These are phyloP conservation scores for Zalophus californianus DNA, from an alignment of 2,797 vertebrate species.

Conservation along the genomic window DNA sequence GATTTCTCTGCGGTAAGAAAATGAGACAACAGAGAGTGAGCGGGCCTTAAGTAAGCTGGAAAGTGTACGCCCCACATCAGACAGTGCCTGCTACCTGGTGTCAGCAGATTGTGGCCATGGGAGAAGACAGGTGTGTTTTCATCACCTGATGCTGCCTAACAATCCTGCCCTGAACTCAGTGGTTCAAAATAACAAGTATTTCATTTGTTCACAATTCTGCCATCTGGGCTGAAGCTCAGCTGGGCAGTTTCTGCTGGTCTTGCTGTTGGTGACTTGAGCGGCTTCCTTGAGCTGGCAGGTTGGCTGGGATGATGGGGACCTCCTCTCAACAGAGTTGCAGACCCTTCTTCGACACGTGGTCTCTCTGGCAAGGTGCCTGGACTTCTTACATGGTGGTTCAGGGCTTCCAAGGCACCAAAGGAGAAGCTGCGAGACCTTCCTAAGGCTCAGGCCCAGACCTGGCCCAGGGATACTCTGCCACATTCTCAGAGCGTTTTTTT, in stretches of 20 bases:
- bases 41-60: fast-evolving
- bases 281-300: neutral
- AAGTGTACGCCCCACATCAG: fast-evolving
- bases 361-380: neutral
- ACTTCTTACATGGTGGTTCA: neutral
- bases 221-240: neutral
- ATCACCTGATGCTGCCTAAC: fast-evolving
- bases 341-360: neutral
- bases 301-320: neutral
- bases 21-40: fast-evolving
- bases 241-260: neutral
- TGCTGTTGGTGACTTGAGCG: fast-evolving
- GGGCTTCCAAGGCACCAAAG: neutral
- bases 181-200: neutral
- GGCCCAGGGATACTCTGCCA: neutral
- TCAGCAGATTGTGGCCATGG: fast-evolving
- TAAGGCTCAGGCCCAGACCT: neutral
- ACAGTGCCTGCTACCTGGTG: fast-evolving
- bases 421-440: neutral
- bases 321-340: fast-evolving
- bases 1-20: neutral
- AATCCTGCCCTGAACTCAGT: neutral
- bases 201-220: neutral
- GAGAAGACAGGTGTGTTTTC: too few relatives aligned
- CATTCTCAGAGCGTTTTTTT: fast-evolving